Evolutionary conservation across 2,113 vertebrate genomes (phyloP), one percentile per base, ranked within the genome.

Genomic region (Damaliscus lunatus): DNA sequence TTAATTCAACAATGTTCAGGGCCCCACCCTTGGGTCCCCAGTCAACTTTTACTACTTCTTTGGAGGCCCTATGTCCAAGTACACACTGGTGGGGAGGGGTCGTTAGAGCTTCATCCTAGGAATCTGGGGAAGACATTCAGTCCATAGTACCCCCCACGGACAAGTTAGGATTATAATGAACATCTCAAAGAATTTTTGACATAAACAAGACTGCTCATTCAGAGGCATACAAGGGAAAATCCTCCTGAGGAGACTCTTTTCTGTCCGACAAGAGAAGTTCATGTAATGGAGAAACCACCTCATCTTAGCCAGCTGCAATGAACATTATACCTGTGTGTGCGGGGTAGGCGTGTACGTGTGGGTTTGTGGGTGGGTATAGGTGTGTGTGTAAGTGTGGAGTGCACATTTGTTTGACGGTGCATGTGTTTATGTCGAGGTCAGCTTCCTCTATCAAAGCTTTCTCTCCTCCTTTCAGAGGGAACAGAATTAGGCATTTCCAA

Each of bases 241-340:
- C 9, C 43, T 62, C 19, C 6, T 31, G 27, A 36, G 23, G 23
- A 25, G 19, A 48, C 9, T 50, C 33, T 82, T 86, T 71, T 9
- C n/a, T 77, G 1, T 40, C 40, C 46, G 43, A 50, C 74, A 50
- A 59, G 12, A 57, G 4, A 36, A 3, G 7, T 8, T 23, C 23
- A 29, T 3, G 0, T 64, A 53, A 71, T 21, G n/a, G 11, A 64
- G 46, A 81, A 25, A 29, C 29, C 7, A 93, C 25, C 5, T 88
- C 27, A 57, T 46, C 60, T 82, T 5, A 53, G 31, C 16, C 14
- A 77, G 31, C 7, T 91, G 3, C n/a, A 52, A 43, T 10, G 74
- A 40, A 83, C 10, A 14, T 83, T 4, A 14, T 0, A 1, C 27
- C 31, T 13, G 10, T 48, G 43, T 3, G 5, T 2, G 46, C 8